Evolutionary conservation across 2,888 invertebrate genomes (phyloP), one percentile per base, ranked within the genome.

Genomic region (Netelia inedita): DNA sequence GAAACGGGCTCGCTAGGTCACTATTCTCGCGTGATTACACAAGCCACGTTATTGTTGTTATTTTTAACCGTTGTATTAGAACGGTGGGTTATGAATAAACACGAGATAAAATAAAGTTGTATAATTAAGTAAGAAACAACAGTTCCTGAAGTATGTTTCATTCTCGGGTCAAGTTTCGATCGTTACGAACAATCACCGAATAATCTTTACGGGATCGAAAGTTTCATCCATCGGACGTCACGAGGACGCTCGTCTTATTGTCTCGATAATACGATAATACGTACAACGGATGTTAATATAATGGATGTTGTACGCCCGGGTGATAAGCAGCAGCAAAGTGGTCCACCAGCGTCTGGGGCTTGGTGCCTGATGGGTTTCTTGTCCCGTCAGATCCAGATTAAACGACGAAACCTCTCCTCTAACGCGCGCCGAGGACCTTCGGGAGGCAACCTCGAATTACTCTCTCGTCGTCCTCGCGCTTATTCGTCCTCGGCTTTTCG

Each of bases 331-430:
- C 75, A 75, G 68, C 83, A 85, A 86, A 88, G 82, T 83, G 85
- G 74, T 83, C 76, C 41, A 74, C 69, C 57, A 14, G 14, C 11
- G 46, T 46, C 43, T 59, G 61, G 16, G 50, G 28, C 57, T 71
- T 16, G 50, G 68, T 50, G 53, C 6, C 81, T 69, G 82, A 82
- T 82, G 82, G 79, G 82, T 88, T 89, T 88, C 88, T 88, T 86
- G 87, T 88, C 89, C 85, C 87, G 88, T 89, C 86, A 87, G 79
- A 86, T 89, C 85, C 82, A 87, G 86, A 90, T 89, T 89, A 88
- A 79, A 85, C 84, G 68, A 71, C 57, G 83, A 82, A 50, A n/a
- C 78, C 35, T 84, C 57, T 73, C 73, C 61, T 63, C n/a, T 19
- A 79, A 84, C 81, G 74, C 72, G 81, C 78, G 63, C 57, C 21